Evolutionary conservation across 2,113 vertebrate genomes (phyloP).

Genomic region (Opisthocomus hoazin): DNA sequence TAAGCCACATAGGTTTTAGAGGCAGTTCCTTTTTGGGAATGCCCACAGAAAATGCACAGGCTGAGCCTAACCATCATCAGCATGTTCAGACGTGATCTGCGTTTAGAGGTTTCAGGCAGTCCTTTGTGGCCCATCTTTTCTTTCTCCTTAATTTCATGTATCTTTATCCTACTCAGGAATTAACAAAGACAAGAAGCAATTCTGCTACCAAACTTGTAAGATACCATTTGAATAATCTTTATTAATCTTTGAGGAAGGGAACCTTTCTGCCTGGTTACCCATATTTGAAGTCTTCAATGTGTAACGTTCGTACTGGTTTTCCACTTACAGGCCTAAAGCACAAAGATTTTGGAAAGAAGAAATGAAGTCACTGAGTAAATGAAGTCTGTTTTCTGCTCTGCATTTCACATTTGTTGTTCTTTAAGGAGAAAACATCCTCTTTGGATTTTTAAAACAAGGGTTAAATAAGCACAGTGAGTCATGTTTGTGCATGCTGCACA

Average conservation of each 20-base stretch:
- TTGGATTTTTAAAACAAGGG: not conserved
- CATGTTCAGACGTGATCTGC: no score
- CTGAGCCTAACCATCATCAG: not conserved
- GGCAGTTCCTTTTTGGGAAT: not conserved
- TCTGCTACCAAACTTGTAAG: not conserved
- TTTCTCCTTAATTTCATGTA: not conserved
- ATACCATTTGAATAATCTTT: not conserved
- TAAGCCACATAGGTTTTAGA: not conserved
- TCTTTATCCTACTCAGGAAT: not conserved
- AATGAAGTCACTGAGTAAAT: not conserved
- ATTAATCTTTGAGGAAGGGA: not conserved
- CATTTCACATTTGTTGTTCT: not conserved
- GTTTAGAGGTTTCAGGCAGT: not conserved
- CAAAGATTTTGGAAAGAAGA: not conserved
- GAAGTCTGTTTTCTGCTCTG: not conserved
- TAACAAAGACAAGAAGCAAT: not conserved
- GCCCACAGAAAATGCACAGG: not conserved
- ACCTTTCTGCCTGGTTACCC: not conserved
- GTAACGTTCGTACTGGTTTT: not conserved
- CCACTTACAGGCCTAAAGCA: not conserved
- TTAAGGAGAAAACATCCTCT: not conserved
- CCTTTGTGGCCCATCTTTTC: not conserved
- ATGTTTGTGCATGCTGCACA: not conserved
- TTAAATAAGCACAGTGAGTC: not conserved
- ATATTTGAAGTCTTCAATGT: not conserved